Conservation (phyloP, 2,888 invertebrate genomes). For the Amphipoea lucens region DNA sequence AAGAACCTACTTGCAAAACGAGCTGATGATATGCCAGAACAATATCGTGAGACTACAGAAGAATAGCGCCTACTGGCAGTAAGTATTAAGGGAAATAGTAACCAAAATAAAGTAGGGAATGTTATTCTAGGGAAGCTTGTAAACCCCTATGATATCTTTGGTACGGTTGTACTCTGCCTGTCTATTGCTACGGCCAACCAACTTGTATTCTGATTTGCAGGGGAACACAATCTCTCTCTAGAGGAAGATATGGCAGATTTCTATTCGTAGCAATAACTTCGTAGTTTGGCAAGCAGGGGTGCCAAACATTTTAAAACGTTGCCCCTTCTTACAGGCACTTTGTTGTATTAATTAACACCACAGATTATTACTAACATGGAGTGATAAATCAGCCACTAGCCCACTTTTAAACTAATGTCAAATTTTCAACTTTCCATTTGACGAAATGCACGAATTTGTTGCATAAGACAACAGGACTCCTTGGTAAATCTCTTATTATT, state of each 20-base stretch:
- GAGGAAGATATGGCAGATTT: not conserved
- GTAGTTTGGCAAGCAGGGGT: not conserved
- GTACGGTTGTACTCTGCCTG: not conserved
- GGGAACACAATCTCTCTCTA: too few species aligned
- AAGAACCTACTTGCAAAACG: constrained; percentile 87
- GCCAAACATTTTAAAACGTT: not conserved
- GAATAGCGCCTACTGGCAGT: constrained; percentile 86
- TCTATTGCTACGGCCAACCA: not conserved
- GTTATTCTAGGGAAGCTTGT: not conserved
- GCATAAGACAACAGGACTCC: not conserved
- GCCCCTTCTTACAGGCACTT: not conserved
- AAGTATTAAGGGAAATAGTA: constrained; percentile 71
- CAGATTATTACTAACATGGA: not conserved
- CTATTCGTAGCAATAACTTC: not conserved
- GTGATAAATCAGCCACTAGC: not conserved
- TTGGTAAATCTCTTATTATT: not conserved
- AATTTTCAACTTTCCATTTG: not conserved
- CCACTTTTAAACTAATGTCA: not conserved
- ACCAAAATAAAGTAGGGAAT: not conserved
- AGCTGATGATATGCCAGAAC: constrained; percentile 87
- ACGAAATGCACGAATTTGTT: not conserved
- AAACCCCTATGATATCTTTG: too few species aligned
- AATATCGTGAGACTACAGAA: constrained; percentile 86
- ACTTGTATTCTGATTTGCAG: not conserved
- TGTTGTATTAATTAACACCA: not conserved